Base-by-base conservation (phyloP, 2,888 invertebrate genomes). In the Nephrocerus scutellatus region DNA sequence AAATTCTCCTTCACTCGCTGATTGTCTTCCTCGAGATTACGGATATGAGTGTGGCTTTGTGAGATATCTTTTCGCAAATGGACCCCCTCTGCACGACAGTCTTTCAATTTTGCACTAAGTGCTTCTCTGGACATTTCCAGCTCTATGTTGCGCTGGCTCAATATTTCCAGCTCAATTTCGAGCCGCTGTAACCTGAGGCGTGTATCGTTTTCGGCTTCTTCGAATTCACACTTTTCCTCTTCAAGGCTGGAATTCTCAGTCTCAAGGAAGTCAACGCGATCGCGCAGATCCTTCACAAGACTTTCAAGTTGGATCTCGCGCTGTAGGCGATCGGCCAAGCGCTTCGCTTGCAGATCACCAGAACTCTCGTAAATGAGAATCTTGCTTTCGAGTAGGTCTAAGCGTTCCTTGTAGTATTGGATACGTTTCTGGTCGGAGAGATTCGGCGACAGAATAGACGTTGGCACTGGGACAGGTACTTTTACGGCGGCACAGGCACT, bases 131-230 rank as follows among this genome's bases (percentile, higher is more conserved):
- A 59, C 72, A 66, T 68, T 70, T 77, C 56, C 69, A 77, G 53
- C 69, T 74, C 70, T 66, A 65, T 54, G 56, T 68, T 69, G 6
- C 68, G 63, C 47, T 69, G 68, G 18, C 60, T 59, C 15, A 67
- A 68, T 42, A 78, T 73, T 58, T 78, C 77, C 56, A 77, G 72
- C 56, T 78, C 78, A 59, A 77, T 73, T 63, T 78, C 77, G 49
- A 77, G 70, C 48, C 76, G 75, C 43, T 70, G 69, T 42, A 69
- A 46, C 12, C 63, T 60, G 6, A 70, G 49, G 34, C 69, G 57
- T n/a, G 80, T 79, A 54, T 82, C 82, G 70, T 82, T 82, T 66
- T 82, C 82, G 19, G 80, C 80, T 64, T 82, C 82, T 66, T 82
- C 82, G 46, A 82, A 72, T 63, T 83, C 82, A 58, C 81, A 79